Base-by-base conservation (phyloP, 2,797 vertebrate genomes). In the Tokudaia muenninki region DNA sequence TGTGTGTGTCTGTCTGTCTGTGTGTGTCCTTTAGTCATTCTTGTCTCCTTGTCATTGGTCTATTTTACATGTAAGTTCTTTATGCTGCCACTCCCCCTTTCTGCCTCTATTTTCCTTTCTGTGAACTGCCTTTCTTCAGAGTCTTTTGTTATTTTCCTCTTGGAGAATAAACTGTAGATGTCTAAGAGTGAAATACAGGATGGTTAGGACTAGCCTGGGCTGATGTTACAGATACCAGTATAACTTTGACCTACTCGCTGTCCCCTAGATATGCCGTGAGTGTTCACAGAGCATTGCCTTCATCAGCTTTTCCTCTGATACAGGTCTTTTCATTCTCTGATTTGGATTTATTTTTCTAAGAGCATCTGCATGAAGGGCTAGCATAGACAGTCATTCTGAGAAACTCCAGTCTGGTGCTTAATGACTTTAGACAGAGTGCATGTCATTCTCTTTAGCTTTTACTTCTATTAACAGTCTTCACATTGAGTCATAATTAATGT, bases 21-120 rank as follows among this genome's bases (percentile, higher is more conserved):
- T n/a, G 16, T 79, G 14, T 21, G 26, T 26, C 34, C n/a, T 57
- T 87, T 65, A 82, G 80, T 80, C 6, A 6, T 67, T 93, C 29
- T 74, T 97, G 67, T 55, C 22, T 77, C 1, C 24, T 94, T 3
- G 8, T 90, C 75, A 34, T 91, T 94, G 82, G 78, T 96, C 21
- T 95, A 0, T 82, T 94, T 95, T 78, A 29, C 55, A 55, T 96
- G 96, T 82, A 90, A 92, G 79, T 91, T 87, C 65, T n/a, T 22
- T 94, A 44, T 88, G 1, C n/a, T 21, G 75, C 26, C 11, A 11
- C 93, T 87, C 19, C 79, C 55, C 47, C 84, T 90, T 90, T 77
- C 74, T 93, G 87, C 67, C 6, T 96, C 47, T n/a, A 21, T 86
- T 94, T 89, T 17, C 44, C 34, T 77, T 87, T 37, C 26, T 81